A percentile compares a stretch with the other conserved stretches of the same genome.
phyloP scores from a whole-genome alignment of 2,797 vertebrate species.

The Sardinella longiceps region DNA sequence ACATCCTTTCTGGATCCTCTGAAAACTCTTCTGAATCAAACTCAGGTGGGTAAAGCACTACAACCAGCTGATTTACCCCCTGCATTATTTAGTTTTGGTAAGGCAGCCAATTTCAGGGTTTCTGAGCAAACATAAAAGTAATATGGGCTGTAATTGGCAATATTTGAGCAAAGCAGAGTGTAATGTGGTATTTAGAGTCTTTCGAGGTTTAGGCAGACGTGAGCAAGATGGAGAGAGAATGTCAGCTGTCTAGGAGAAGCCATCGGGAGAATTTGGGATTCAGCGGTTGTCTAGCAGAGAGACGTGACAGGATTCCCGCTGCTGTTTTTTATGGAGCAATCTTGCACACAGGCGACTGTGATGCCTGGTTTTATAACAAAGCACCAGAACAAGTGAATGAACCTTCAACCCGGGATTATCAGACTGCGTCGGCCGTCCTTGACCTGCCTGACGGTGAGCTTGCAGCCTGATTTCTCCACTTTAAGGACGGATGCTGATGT shows the following conservation, averaged over 20 bases:
- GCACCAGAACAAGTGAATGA: neutral
- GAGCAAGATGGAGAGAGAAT: neutral
- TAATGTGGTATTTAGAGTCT: constrained; percentile 12
- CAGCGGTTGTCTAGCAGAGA: neutral
- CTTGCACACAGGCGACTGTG: neutral
- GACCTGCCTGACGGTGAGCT: constrained; percentile 9
- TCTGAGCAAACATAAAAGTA: constrained; percentile 19
- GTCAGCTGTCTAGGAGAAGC: constrained; percentile 27
- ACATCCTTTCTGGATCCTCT: neutral
- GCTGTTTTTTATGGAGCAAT: neutral
- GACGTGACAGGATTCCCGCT: neutral
- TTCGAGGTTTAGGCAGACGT: constrained; percentile 11
- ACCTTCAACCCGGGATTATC: neutral
- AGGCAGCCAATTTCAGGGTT: constrained; percentile 26
- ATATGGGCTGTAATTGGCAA: constrained; percentile 20
- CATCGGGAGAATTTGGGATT: constrained; percentile 18
- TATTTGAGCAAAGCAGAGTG: neutral
- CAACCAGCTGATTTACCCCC: constrained; percentile 34
- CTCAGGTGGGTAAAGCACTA: constrained; percentile 10
- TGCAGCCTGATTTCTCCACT: neutral
- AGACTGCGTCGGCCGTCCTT: constrained; percentile 20
- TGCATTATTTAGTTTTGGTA: constrained; percentile 48
- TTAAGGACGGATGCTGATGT: neutral
- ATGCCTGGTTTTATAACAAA: constrained; percentile 24
- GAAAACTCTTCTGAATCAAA: constrained; percentile 31